Base-by-base conservation (phyloP, 2,113 vertebrate genomes). In the Oceanites oceanicus region DNA sequence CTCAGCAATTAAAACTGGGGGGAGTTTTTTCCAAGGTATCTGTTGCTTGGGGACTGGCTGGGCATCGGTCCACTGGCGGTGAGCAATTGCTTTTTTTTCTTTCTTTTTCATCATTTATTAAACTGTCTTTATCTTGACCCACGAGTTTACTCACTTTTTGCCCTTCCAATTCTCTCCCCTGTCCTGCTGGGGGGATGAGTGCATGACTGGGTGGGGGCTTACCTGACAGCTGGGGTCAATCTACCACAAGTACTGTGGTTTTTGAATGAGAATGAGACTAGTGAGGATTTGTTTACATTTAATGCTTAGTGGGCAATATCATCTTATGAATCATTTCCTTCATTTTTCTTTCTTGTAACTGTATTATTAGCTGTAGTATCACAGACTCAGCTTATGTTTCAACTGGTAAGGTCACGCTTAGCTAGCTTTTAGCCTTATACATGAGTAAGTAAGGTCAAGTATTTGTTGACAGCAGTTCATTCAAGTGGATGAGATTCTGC, bases 51-150 rank as follows among this genome's bases (percentile, higher is more conserved):
- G 17, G 8, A 23, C 40, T 78, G 15, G 5, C 11, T 53, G 20
- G 20, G 5, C 10, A 4, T 32, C 0, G 3, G 6, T 53, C 21
- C 2, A 0, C 26, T 63, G 12, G 13, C n/a, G 30, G 44, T 3
- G 4, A 61, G 5, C 3, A 1, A 36, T 11, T 42, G 21, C 4
- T 77, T 58, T 71, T 17, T 81, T 20, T 55, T 56, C 15, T 52
- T 74, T 36, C 11, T 90, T 76, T 68, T 85, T 81, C 18, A 12
- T 85, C 16, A 12, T 11, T 56, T 73, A 34, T 8, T 81, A 27
- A 88, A 61, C 11, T 68, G 2, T 15, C 29, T 85, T 36, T 68
- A 8, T 77, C 59, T 70, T 50, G 6, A 61, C 11, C 7, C 1
- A 2, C 0, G 5, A 49, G 13, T 56, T 85, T 29, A 23, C 30